These are phyloP conservation scores for Chrysolina haemoptera DNA, from an alignment of 2,888 invertebrate species.

Conservation along the genomic window DNA sequence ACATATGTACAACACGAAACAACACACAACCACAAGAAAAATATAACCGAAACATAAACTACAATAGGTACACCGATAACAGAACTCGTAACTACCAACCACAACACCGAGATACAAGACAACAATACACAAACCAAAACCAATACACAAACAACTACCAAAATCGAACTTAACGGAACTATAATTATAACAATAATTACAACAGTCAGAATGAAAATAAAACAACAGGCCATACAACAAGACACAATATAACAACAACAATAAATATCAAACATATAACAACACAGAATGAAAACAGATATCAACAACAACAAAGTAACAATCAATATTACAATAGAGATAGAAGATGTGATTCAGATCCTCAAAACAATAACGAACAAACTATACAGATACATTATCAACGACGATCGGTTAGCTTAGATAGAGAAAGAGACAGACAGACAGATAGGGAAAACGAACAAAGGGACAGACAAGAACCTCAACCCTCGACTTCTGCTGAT, in stretches of 20 bases:
- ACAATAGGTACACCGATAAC: background rate
- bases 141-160: background rate
- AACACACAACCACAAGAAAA: background rate
- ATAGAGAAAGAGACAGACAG: background rate
- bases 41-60: background rate
- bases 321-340: background rate
- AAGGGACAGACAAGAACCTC: background rate
- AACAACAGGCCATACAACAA: background rate
- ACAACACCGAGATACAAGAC: background rate
- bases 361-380: background rate
- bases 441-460: background rate
- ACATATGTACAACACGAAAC: background rate
- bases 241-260: background rate
- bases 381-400: background rate
- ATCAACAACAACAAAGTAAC: background rate
- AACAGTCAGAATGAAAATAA: background rate
- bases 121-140: constrained; percentile 1
- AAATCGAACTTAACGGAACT: background rate
- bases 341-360: background rate
- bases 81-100: background rate
- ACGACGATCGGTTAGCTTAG: background rate
- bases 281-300: too few species aligned
- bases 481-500: background rate
- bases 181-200: constrained; percentile 8
- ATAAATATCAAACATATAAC: too few species aligned